Evolutionary conservation across 2,888 invertebrate genomes (phyloP).

Genomic region (Syrista parreyssii): DNA sequence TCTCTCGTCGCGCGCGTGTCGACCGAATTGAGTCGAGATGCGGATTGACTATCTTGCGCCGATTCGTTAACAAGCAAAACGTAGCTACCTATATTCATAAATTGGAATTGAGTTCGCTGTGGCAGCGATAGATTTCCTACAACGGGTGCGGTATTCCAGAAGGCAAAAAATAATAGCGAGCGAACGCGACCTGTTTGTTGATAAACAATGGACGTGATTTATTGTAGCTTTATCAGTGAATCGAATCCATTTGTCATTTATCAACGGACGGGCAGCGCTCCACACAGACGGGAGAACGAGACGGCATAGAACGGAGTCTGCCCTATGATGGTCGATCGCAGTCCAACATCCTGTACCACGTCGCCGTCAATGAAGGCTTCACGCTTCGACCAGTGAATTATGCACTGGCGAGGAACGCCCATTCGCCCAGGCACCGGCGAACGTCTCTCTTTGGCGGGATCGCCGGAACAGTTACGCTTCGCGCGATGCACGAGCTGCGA

Average conservation of each 20-base stretch:
- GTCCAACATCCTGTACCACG: background rate
- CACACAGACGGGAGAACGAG: background rate
- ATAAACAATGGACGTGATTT: slow-evolving; percentile 52
- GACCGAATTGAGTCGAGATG: no score
- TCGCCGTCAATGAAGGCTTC: slow-evolving; percentile 34
- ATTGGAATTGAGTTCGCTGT: slow-evolving; percentile 47
- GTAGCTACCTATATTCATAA: slow-evolving; percentile 32
- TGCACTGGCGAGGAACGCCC: background rate
- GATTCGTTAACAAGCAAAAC: background rate
- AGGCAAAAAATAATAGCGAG: slow-evolving; percentile 10
- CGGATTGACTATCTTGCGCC: no score
- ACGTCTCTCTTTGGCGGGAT: no score
- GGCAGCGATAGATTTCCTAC: slow-evolving; percentile 35
- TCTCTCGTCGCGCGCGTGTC: no score
- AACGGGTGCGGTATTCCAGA: slow-evolving; percentile 11
- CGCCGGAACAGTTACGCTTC: no score
- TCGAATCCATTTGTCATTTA: slow-evolving; percentile 53
- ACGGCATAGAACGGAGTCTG: background rate
- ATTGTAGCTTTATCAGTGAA: slow-evolving; percentile 49
- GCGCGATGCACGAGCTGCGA: no score
- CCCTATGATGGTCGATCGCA: background rate
- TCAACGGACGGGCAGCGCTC: slow-evolving; percentile 25
- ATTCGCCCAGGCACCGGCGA: background rate
- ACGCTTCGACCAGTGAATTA: slow-evolving; percentile 27
- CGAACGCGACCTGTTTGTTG: slow-evolving; percentile 42